Evolutionary conservation across 2,113 vertebrate genomes (phyloP).

Genomic region (Hemicordylus capensis): DNA sequence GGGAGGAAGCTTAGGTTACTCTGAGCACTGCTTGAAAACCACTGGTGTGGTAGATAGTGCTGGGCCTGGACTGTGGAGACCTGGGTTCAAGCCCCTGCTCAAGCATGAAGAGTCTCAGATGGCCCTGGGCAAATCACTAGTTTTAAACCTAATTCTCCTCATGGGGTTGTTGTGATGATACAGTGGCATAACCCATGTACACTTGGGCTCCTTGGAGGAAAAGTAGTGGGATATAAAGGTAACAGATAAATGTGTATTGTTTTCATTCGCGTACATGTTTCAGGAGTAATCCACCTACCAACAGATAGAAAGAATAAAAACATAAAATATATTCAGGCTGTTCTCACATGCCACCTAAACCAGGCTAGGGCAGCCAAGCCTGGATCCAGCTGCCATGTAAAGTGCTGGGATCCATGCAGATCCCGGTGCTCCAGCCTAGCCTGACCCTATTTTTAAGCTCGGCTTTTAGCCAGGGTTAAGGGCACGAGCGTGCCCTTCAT

Average conservation of each 20-base stretch:
- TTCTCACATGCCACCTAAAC: too few relatives aligned
- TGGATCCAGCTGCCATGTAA: too few relatives aligned
- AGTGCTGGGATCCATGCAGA: too few relatives aligned
- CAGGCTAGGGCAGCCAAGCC: too few relatives aligned
- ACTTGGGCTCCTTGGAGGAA: not conserved
- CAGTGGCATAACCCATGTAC: not conserved
- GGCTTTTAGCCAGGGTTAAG: too few relatives aligned
- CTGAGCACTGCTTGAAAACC: not conserved
- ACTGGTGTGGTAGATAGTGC: not conserved
- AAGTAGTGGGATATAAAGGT: not conserved
- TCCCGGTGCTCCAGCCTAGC: too few relatives aligned
- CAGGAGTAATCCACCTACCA: not conserved
- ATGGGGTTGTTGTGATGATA: not conserved
- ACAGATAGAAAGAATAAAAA: not conserved
- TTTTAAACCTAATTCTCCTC: not conserved
- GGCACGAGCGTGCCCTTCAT: too few relatives aligned
- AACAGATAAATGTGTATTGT: too few relatives aligned
- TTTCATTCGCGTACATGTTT: not conserved
- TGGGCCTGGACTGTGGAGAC: not conserved
- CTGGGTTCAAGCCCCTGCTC: not conserved
- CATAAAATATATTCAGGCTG: too few relatives aligned
- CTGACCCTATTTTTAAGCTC: too few relatives aligned
- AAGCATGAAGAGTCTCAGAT: not conserved
- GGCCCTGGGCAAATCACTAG: not conserved
- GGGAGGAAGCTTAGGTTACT: not conserved